Conservation (phyloP, 2,888 invertebrate species). For the Empis stercorea region DNA sequence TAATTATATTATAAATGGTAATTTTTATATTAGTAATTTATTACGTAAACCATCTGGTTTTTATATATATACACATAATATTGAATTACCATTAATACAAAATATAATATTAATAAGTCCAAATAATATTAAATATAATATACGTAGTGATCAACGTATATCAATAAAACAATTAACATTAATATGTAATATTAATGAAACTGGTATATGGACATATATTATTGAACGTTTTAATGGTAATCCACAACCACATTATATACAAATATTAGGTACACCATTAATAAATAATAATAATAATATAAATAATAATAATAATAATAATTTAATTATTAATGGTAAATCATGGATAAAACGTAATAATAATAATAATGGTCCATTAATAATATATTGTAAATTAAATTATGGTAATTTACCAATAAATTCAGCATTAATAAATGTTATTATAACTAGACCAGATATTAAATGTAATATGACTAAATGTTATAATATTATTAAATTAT, state of each 20-base stretch:
- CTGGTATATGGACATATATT: conserved; percentile 46
- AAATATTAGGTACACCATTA: conserved; percentile 44
- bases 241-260: conserved; percentile 47
- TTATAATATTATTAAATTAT: conserved; percentile 36
- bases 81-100: conserved; percentile 39
- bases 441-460: conserved; percentile 31
- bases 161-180: conserved; percentile 40
- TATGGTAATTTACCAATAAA: conserved; percentile 43
- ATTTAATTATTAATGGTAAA: conserved; percentile 23
- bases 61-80: conserved; percentile 41
- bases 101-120: conserved; percentile 40
- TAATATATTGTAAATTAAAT: conserved; percentile 42
- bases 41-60: conserved; percentile 41
- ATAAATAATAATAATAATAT: conserved; percentile 14
- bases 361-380: conserved; percentile 35
- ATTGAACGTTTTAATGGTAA: conserved; percentile 44
- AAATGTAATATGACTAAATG: conserved; percentile 19
- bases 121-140: conserved; percentile 36
- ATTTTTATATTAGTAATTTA: conserved; percentile 41
- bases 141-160: conserved; percentile 38
- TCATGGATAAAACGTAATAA: conserved; percentile 36
- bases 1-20: conserved; percentile 37
- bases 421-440: conserved; percentile 44
- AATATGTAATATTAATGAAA: conserved; percentile 40
- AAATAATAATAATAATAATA: background rate